These are phyloP conservation scores for Brachymystax lenok DNA, from an alignment of 2,797 vertebrate species.

Conservation along the genomic window DNA sequence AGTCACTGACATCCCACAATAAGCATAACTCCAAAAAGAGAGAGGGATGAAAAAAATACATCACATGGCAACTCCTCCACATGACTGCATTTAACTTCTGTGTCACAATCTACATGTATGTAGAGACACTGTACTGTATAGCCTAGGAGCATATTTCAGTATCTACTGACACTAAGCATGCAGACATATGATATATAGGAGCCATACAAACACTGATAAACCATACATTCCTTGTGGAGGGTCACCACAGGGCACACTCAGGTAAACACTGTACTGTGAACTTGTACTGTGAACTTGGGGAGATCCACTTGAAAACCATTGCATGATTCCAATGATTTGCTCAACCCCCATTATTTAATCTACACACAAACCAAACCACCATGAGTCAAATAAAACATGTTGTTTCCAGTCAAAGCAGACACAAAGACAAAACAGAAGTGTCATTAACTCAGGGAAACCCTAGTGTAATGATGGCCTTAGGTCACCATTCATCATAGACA, in stretches of 20 bases:
- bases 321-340: background rate
- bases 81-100: slow-evolving; percentile 73
- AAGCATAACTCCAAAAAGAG: slow-evolving; percentile 82
- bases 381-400: background rate
- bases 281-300: slow-evolving; percentile 9
- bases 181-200: background rate
- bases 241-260: slow-evolving; percentile 16
- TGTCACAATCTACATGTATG: slow-evolving; percentile 61
- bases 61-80: slow-evolving; percentile 78
- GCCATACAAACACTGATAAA: background rate
- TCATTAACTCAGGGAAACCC: too few species aligned
- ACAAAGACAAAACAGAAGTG: background rate
- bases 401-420: background rate
- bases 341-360: background rate
- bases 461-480: background rate
- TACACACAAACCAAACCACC: background rate
- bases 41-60: slow-evolving; percentile 49
- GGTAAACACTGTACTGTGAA: background rate
- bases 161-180: background rate
- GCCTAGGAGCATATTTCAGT: slow-evolving; percentile 40
- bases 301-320: slow-evolving; percentile 4
- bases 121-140: slow-evolving; percentile 42
- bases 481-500: background rate
- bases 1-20: slow-evolving; percentile 87
- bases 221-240: background rate